A percentile compares a stretch with the other conserved stretches of the same genome.
Evolutionary conservation across 2,888 invertebrate species (phyloP).

Genomic region (Lycaena phlaeas): DNA sequence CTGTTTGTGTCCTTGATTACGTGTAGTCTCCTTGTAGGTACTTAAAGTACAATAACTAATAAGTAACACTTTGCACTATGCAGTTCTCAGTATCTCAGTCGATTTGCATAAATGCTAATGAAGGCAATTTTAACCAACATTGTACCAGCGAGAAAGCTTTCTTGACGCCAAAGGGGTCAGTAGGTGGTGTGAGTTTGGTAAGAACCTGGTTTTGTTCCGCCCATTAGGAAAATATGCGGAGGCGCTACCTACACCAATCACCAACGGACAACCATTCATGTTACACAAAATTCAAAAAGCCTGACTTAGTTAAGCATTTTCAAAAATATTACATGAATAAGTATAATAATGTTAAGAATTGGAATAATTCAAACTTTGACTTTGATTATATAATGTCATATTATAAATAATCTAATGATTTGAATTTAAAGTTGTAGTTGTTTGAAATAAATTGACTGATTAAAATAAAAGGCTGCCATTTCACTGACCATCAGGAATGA

Average conservation of each 20-base stretch:
- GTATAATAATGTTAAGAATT: too few species aligned
- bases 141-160: constrained; percentile 41
- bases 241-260: constrained; percentile 13
- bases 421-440: too few species aligned
- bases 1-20: constrained; percentile 4
- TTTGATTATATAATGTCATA: too few species aligned
- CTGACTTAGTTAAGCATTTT: too few species aligned
- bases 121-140: constrained; percentile 25
- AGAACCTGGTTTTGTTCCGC: constrained; percentile 2
- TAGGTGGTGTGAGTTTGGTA: constrained; percentile 16
- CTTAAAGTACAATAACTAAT: constrained; percentile 7
- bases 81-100: constrained; percentile 21
- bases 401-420: too few species aligned
- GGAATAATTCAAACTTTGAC: too few species aligned
- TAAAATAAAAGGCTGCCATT: too few species aligned
- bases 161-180: constrained; percentile 35
- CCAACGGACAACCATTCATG: too few species aligned
- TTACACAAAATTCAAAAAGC: neutral
- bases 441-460: too few species aligned
- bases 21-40: neutral
- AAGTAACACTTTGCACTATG: constrained; percentile 11
- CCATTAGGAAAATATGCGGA: constrained; percentile 15
- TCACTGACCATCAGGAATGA: too few species aligned
- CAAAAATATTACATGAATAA: too few species aligned
- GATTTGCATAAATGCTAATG: constrained; percentile 17